phyloP scores from a whole-genome alignment of 64 coral and sea anemone species.

The Montipora sp. region DNA sequence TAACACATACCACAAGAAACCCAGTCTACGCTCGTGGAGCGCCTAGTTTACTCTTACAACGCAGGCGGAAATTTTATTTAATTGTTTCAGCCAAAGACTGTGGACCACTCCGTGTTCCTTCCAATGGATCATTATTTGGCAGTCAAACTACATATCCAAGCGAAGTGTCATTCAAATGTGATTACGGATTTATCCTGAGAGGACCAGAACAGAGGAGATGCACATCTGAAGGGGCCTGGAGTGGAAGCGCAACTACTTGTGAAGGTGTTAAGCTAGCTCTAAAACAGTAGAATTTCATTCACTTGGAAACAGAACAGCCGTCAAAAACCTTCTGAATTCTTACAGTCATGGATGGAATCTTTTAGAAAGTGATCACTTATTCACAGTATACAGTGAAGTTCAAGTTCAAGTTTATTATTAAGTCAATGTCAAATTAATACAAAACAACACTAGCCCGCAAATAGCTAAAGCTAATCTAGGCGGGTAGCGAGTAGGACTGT shows the following conservation, averaged over 20 bases:
- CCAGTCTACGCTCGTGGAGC: too few relatives aligned
- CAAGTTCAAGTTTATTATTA: too few relatives aligned
- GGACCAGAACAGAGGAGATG: constrained; percentile 58
- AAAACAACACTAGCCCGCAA: too few relatives aligned
- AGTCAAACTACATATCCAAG: constrained; percentile 2
- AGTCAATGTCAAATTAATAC: too few relatives aligned
- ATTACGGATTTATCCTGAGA: constrained; percentile 46
- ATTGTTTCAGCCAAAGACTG: constrained; percentile 45
- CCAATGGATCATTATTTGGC: constrained; percentile 42
- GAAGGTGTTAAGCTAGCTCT: background rate
- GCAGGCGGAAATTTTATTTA: too few relatives aligned
- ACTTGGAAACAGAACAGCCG: background rate
- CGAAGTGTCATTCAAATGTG: constrained; percentile 31
- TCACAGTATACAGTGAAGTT: too few relatives aligned
- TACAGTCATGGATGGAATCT: too few relatives aligned
- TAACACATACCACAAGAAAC: too few relatives aligned
- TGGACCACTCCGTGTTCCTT: constrained; percentile 1
- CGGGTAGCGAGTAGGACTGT: too few relatives aligned
- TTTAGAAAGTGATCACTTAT: too few relatives aligned
- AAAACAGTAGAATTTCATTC: background rate
- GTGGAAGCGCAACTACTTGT: constrained; percentile 54
- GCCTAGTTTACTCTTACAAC: too few relatives aligned
- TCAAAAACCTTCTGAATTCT: background rate
- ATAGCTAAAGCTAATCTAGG: too few relatives aligned
- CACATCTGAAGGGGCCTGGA: constrained; percentile 59